A percentile compares a stretch with the other conserved stretches of the same genome.
Evolutionary conservation across 2,113 vertebrate species (phyloP).

Genomic region (Ranitomeya imitator): DNA sequence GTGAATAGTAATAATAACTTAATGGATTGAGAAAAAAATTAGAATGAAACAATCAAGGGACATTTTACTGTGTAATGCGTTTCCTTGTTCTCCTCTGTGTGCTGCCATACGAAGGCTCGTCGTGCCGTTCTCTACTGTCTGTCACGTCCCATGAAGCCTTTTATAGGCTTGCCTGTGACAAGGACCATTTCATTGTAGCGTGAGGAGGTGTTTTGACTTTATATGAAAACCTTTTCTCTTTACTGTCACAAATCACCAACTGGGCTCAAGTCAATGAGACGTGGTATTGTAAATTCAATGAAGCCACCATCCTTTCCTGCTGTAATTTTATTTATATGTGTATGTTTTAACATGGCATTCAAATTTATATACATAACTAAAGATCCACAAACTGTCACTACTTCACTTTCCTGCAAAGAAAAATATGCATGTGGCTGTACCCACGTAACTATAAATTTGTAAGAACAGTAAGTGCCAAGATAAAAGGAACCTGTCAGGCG

Average conservation of each 20-base stretch:
- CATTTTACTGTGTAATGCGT: conserved; percentile 22
- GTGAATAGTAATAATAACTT: conserved; percentile 35
- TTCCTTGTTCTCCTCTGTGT: conserved; percentile 9
- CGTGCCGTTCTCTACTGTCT: background rate
- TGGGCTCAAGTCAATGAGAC: conserved; percentile 25
- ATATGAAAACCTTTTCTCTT: conserved; percentile 37
- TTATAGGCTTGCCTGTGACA: conserved; percentile 26
- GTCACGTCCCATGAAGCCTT: conserved; percentile 32
- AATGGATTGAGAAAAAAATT: conserved; percentile 30
- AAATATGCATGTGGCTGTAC: background rate
- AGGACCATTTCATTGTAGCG: conserved; percentile 29
- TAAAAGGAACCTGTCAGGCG: too few relatives aligned
- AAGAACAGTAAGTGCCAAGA: background rate
- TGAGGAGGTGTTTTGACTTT: conserved; percentile 31
- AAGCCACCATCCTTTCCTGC: conserved; percentile 6
- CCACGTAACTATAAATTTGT: background rate
- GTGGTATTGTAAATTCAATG: conserved; percentile 27
- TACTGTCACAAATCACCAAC: conserved; percentile 31
- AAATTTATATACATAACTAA: conserved; percentile 19
- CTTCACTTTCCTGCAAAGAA: background rate
- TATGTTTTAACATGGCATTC: background rate
- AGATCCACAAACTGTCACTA: background rate
- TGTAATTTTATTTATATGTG: conserved; percentile 18
- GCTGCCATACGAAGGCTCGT: conserved; percentile 2
- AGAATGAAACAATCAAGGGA: conserved; percentile 31